Percentiles rank a stretch among this genome's conserved stretches.
Evolutionary conservation across 2,888 invertebrate genomes (phyloP).

Genomic region (Oscheius sp.): DNA sequence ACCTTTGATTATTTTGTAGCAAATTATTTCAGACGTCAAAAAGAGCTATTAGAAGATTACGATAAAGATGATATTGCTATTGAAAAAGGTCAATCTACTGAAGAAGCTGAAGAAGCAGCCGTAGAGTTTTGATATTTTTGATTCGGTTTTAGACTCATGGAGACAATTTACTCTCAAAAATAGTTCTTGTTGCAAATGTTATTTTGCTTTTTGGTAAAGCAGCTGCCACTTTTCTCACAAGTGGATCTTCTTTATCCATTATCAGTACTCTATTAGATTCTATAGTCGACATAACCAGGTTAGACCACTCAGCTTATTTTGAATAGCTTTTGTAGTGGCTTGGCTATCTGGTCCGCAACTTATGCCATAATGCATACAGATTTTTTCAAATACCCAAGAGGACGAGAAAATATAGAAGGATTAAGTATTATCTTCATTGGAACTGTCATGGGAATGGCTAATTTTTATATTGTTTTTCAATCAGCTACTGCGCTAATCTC

Average conservation of each 20-base stretch:
- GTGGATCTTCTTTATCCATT: conserved; percentile 40
- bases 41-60: conserved; percentile 14
- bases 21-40: background rate
- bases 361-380: conserved; percentile 39
- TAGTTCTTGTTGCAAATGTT: conserved; percentile 35
- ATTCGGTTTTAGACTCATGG: conserved; percentile 28
- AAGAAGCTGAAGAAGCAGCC: conserved; percentile 4
- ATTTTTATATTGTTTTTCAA: conserved; percentile 34
- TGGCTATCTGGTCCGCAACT: conserved; percentile 39
- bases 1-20: background rate
- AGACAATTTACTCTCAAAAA: conserved; percentile 32
- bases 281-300: conserved; percentile 45
- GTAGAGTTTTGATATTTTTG: background rate
- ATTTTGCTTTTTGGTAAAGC: conserved; percentile 32
- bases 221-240: conserved; percentile 30
- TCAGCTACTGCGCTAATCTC: conserved; percentile 26
- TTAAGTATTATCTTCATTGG: conserved; percentile 36
- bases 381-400: conserved; percentile 31
- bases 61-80: conserved; percentile 13
- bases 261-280: conserved; percentile 38
- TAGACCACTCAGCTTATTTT: too few relatives aligned
- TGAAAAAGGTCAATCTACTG: background rate
- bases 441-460: conserved; percentile 39
- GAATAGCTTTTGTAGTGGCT: conserved; percentile 32
- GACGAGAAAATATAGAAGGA: conserved; percentile 33